Conservation (phyloP, 2,888 invertebrate genomes). For the Drosophila colorata region DNA sequence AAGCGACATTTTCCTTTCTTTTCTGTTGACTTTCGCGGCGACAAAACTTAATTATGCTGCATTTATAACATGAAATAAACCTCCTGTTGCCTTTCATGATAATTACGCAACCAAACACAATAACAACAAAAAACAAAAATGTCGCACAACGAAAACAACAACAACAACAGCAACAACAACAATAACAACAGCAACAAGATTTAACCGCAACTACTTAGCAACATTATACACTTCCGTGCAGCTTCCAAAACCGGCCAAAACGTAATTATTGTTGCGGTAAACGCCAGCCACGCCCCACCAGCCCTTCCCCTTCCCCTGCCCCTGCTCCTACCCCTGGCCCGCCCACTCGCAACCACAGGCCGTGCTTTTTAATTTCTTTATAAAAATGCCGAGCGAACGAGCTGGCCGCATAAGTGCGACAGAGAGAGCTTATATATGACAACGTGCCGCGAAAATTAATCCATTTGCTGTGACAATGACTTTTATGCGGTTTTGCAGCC, state of each 20-base stretch:
- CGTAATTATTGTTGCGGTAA: constrained; percentile 80
- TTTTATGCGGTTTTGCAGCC: constrained; percentile 78
- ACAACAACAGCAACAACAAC: constrained; percentile 28
- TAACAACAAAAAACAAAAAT: constrained; percentile 18
- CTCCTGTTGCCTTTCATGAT: constrained; percentile 79
- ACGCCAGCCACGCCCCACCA: constrained; percentile 28
- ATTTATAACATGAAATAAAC: constrained; percentile 75
- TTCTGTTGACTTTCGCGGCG: constrained; percentile 12
- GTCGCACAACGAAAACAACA: constrained; percentile 29
- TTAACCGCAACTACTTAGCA: constrained; percentile 79
- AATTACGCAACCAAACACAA: constrained; percentile 58
- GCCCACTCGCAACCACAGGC: constrained; percentile 50
- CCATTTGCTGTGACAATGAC: constrained; percentile 81
- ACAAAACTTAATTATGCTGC: constrained; percentile 71
- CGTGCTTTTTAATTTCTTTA: constrained; percentile 75
- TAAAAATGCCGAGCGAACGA: constrained; percentile 39
- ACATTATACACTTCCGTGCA: constrained; percentile 79
- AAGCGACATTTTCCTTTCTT: constrained; percentile 9
- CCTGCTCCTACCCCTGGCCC: too few relatives aligned
- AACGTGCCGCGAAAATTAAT: constrained; percentile 79
- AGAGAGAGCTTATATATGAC: constrained; percentile 61
- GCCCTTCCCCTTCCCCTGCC: too few relatives aligned
- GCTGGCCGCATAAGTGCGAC: constrained; percentile 6
- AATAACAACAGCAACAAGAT: constrained; percentile 42
- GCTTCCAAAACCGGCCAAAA: constrained; percentile 69